Percentiles rank a stretch among this genome's conserved stretches.
Evolutionary conservation across 2,113 vertebrate species (phyloP).

Genomic region (Chaetodon auriga): DNA sequence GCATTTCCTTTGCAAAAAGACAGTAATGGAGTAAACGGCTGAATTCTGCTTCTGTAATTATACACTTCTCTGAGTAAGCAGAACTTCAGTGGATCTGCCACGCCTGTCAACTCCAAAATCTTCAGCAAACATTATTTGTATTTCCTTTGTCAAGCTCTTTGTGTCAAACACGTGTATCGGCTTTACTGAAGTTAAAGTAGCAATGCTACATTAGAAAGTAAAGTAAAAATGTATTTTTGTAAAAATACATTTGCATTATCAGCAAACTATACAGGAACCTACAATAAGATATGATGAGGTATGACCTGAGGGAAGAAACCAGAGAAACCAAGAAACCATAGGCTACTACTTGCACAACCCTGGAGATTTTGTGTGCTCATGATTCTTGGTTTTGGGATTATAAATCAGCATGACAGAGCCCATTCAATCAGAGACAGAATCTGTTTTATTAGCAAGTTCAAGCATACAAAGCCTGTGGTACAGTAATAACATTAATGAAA

Average conservation of each 20-base stretch:
- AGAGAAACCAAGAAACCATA: not conserved
- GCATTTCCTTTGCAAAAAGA: not conserved
- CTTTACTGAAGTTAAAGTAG: not conserved
- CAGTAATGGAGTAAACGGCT: not conserved
- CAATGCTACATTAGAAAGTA: no score
- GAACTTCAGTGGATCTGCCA: not conserved
- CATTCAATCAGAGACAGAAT: no score
- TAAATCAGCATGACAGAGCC: no score
- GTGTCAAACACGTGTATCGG: not conserved
- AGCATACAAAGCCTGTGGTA: no score
- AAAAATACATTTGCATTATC: not conserved
- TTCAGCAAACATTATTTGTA: not conserved
- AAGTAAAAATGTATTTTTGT: not conserved
- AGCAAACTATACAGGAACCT: not conserved
- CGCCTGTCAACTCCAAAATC: not conserved
- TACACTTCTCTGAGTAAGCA: constrained; percentile 4
- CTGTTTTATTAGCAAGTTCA: no score
- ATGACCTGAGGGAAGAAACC: not conserved
- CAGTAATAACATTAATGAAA: no score
- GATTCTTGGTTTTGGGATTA: no score
- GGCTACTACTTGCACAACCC: no score
- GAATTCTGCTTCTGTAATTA: constrained; percentile 17
- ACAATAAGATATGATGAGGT: not conserved
- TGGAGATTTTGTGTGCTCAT: no score
- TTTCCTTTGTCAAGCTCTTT: constrained; percentile 5